A percentile compares a stretch with the other conserved stretches of the same genome.
phyloP scores from a whole-genome alignment of 2,888 invertebrate species.

The Drosophila mercatorum region DNA sequence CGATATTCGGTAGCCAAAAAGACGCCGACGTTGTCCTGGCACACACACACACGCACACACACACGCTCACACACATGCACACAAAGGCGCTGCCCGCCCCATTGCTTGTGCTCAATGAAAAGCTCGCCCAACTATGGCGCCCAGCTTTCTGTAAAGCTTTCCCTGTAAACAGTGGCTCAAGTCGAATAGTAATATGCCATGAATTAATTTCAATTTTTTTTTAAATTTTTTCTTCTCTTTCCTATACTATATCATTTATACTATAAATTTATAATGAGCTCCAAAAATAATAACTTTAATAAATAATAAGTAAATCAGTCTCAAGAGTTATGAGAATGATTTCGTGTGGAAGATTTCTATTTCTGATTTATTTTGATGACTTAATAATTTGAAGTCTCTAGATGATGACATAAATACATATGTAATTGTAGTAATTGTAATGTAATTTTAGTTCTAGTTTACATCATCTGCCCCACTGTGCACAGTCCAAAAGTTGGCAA shows the following conservation, averaged over 20 bases:
- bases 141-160: constrained; percentile 56
- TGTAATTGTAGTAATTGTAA: neutral
- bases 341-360: too few relatives aligned
- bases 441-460: too few relatives aligned
- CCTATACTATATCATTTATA: too few relatives aligned
- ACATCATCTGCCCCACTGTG: neutral
- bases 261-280: too few relatives aligned
- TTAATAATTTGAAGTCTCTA: too few relatives aligned
- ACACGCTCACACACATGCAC: neutral
- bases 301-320: too few relatives aligned
- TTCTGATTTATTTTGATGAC: too few relatives aligned
- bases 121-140: constrained; percentile 46
- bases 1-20: constrained; percentile 46
- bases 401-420: neutral
- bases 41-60: constrained; percentile 12
- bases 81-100: constrained; percentile 49
- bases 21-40: constrained; percentile 44
- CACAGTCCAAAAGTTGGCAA: constrained; percentile 1
- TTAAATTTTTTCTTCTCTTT: too few relatives aligned
- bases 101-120: constrained; percentile 72
- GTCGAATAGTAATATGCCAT: neutral
- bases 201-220: too few relatives aligned
- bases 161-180: constrained; percentile 17
- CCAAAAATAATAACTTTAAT: too few relatives aligned
- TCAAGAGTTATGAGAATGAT: too few relatives aligned